A percentile compares a stretch with the other conserved stretches of the same genome.
phyloP scores from a whole-genome alignment of 2,797 vertebrate genomes.

The Sebastes ruberrimus region DNA sequence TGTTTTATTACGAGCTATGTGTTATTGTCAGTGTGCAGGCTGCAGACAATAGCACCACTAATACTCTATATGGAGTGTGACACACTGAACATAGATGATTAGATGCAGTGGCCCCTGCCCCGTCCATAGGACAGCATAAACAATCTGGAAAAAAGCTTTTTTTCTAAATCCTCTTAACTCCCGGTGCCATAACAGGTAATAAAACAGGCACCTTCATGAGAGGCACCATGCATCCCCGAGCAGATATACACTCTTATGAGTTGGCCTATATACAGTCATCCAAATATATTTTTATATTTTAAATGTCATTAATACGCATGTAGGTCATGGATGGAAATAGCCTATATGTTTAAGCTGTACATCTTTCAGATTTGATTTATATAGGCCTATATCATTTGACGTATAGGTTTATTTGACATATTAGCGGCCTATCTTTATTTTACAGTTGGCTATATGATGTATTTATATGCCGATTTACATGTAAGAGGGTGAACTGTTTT shows the following conservation, averaged over 20 bases:
- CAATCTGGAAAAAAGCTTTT: conserved; percentile 62
- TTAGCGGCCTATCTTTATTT: neutral
- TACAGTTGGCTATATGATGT: neutral
- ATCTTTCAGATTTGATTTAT: neutral
- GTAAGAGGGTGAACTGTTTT: neutral
- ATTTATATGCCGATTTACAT: neutral
- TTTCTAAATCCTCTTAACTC: conserved; percentile 65
- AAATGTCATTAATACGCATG: neutral
- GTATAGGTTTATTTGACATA: neutral
- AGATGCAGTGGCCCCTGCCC: neutral
- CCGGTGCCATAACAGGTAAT: conserved; percentile 12
- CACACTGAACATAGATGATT: conserved; percentile 21
- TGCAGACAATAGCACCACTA: neutral
- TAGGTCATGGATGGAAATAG: neutral
- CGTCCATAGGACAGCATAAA: conserved; percentile 19
- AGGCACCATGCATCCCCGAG: neutral
- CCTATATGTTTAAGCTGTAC: neutral
- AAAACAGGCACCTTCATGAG: neutral
- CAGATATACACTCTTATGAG: neutral
- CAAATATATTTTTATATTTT: neutral
- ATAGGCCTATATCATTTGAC: too few relatives aligned
- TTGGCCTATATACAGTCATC: too few relatives aligned
- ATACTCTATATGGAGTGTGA: conserved; percentile 4
- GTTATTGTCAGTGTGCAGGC: neutral
- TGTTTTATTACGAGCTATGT: conserved; percentile 1